Evolutionary conservation across 1,140 invertebrate species (phyloP).

Genomic region (Bombus polaris): DNA sequence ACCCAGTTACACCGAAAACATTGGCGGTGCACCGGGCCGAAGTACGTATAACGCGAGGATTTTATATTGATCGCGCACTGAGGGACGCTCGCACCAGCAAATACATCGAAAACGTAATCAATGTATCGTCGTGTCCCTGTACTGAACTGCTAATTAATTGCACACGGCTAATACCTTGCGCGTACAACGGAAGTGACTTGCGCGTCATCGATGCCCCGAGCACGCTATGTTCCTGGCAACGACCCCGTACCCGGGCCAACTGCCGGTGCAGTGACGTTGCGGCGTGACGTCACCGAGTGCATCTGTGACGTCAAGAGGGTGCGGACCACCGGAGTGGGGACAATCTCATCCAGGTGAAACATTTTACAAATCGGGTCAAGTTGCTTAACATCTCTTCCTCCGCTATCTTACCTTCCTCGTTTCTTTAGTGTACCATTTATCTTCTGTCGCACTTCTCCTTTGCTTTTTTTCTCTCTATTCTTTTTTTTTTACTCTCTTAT

Average conservation of each 20-base stretch:
- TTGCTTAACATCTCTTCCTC: constrained; percentile 52
- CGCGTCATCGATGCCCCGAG: constrained; percentile 57
- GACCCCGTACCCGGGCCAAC: constrained; percentile 65
- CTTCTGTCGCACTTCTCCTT: not conserved
- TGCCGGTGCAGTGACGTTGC: constrained; percentile 69
- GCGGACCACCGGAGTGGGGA: constrained; percentile 60
- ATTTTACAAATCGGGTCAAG: constrained; percentile 64
- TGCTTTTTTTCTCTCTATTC: not conserved
- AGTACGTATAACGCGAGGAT: constrained; percentile 8
- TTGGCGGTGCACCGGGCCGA: not conserved
- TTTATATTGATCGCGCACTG: constrained; percentile 13
- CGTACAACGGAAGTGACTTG: constrained; percentile 60
- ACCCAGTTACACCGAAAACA: not conserved
- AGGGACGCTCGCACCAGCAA: not conserved
- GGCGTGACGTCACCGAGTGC: constrained; percentile 69
- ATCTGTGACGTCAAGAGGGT: constrained; percentile 71
- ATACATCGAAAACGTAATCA: constrained; percentile 20
- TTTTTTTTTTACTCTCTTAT: not conserved
- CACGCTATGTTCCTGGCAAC: constrained; percentile 61
- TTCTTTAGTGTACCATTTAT: not conserved
- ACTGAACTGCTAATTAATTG: constrained; percentile 61
- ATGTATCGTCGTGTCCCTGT: constrained; percentile 42
- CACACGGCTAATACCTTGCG: constrained; percentile 58
- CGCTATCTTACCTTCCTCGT: not conserved
- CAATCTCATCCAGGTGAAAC: constrained; percentile 67